phyloP scores from a whole-genome alignment of 2,797 vertebrate genomes.

The Hoplostethus atlanticus region DNA sequence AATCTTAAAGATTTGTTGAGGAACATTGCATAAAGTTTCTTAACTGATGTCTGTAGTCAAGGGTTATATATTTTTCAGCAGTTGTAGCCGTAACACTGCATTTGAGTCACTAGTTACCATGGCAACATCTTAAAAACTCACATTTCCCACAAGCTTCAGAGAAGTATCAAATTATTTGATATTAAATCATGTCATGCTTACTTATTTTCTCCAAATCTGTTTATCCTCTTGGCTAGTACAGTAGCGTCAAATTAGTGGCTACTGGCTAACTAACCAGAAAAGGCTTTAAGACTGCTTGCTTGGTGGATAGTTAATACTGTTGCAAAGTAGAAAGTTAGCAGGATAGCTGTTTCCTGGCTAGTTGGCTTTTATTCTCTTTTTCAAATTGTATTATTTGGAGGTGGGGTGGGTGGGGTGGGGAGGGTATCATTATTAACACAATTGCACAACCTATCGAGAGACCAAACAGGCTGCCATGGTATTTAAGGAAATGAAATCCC shows the following conservation, averaged over 20 bases:
- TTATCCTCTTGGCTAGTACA: conserved; percentile 3
- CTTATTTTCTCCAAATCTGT: conserved; percentile 18
- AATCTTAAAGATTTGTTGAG: conserved; percentile 45
- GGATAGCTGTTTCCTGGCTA: conserved; percentile 63
- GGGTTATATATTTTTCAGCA: conserved; percentile 48
- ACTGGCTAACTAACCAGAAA: conserved; percentile 7
- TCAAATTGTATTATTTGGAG: no score
- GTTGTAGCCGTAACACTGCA: conserved; percentile 34
- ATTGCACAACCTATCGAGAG: conserved; percentile 41
- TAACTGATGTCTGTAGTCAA: conserved; percentile 46
- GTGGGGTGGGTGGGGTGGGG: no score
- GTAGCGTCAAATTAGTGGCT: conserved; percentile 21
- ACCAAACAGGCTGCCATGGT: conserved; percentile 39
- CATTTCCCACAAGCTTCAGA: conserved; percentile 21
- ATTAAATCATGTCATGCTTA: neutral
- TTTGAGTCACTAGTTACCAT: conserved; percentile 52
- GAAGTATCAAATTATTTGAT: conserved; percentile 26
- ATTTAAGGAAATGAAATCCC: conserved; percentile 47
- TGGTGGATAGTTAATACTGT: conserved; percentile 43
- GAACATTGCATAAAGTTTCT: conserved; percentile 49
- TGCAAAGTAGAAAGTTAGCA: conserved; percentile 53
- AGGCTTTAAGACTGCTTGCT: conserved; percentile 19
- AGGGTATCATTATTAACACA: conserved; percentile 47
- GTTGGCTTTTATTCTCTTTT: conserved; percentile 57
- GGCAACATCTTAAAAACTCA: conserved; percentile 38